These are phyloP conservation scores for Drosophila macrospina DNA, from an alignment of 2,888 invertebrate species.

Conservation along the genomic window DNA sequence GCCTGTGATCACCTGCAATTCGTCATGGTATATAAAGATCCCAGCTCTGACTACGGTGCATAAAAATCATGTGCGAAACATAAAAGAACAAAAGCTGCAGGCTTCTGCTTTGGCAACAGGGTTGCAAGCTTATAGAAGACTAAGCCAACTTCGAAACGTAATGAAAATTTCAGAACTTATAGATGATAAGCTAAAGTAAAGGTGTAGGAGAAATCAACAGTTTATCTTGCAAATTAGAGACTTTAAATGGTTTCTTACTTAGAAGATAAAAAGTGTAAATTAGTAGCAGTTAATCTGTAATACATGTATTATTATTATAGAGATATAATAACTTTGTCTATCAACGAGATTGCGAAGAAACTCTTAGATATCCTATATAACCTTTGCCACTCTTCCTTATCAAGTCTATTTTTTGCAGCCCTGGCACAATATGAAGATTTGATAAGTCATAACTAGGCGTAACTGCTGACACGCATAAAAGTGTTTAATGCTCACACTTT, in stretches of 20 bases:
- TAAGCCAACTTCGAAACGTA: neutral
- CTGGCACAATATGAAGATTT: conserved; percentile 69
- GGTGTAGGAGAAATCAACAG: neutral
- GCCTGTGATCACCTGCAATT: conserved; percentile 56
- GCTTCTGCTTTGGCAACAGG: conserved; percentile 48
- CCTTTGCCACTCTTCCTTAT: too few relatives aligned
- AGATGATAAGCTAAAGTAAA: neutral
- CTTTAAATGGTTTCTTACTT: neutral
- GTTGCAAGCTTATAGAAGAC: conserved; percentile 5
- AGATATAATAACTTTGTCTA: too few relatives aligned
- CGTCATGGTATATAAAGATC: conserved; percentile 65
- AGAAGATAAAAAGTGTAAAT: too few relatives aligned
- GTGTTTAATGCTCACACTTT: conserved; percentile 41
- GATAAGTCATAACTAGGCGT: conserved; percentile 84
- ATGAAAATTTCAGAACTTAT: neutral
- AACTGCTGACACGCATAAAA: conserved; percentile 75
- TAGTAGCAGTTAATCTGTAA: too few relatives aligned
- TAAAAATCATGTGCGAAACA: conserved; percentile 37
- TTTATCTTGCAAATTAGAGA: neutral
- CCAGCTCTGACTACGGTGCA: conserved; percentile 23
- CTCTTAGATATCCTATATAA: too few relatives aligned
- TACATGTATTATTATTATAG: too few relatives aligned
- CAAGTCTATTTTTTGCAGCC: conserved; percentile 15
- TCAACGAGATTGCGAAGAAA: too few relatives aligned
- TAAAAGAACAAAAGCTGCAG: conserved; percentile 23